Evolutionary conservation across 2,797 vertebrate species (phyloP).

Genomic region (Schizopygopsis pylzovi): DNA sequence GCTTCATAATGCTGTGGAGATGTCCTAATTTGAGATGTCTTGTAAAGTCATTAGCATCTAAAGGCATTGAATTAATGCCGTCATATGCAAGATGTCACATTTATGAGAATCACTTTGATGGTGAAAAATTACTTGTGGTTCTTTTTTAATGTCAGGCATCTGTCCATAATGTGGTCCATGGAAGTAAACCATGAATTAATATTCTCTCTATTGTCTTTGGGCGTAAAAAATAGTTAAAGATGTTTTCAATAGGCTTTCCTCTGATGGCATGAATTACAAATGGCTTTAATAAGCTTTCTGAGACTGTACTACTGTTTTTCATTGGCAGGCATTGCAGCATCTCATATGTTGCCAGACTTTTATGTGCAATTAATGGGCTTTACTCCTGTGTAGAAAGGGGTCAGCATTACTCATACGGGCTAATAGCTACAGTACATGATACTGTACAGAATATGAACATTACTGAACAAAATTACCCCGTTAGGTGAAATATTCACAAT

Average conservation of each 20-base stretch:
- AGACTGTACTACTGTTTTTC: constrained; percentile 23
- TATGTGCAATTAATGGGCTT: constrained; percentile 44
- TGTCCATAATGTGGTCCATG: background rate
- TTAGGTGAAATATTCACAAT: constrained; percentile 50
- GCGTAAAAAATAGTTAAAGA: background rate
- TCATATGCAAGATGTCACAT: constrained; percentile 35
- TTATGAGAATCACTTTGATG: constrained; percentile 30
- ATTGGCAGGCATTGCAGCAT: constrained; percentile 12
- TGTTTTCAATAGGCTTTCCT: constrained; percentile 24
- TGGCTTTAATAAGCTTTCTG: constrained; percentile 45
- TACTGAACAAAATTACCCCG: constrained; percentile 2
- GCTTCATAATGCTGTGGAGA: constrained; percentile 31
- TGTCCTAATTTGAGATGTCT: constrained; percentile 40
- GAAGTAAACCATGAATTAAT: background rate
- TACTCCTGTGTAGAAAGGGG: constrained; percentile 24
- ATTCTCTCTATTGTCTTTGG: background rate
- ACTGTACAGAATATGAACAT: constrained; percentile 34
- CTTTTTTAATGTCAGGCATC: constrained; percentile 15
- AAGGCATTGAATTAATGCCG: constrained; percentile 34
- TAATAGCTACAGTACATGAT: constrained; percentile 44
- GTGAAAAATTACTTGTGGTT: constrained; percentile 9
- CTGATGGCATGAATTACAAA: constrained; percentile 41
- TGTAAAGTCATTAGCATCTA: constrained; percentile 43
- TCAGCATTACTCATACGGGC: constrained; percentile 48
- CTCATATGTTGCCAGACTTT: constrained; percentile 41